These are phyloP conservation scores for Hetaerina americana DNA, from an alignment of 1,140 invertebrate species.

Conservation along the genomic window DNA sequence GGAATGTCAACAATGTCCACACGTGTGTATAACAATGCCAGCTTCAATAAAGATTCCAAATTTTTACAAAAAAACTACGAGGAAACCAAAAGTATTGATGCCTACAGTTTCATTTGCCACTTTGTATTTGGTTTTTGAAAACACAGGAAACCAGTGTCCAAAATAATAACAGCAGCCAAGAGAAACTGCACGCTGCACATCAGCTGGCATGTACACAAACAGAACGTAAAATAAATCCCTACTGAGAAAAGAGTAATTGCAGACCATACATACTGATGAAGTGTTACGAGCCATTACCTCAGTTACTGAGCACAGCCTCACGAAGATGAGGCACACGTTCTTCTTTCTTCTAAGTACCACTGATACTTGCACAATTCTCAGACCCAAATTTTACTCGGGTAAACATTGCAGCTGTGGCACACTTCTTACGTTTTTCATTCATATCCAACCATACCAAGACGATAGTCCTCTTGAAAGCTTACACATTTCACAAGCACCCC, in stretches of 20 bases:
- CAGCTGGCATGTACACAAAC: background rate
- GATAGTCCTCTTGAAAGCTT: background rate
- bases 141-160: background rate
- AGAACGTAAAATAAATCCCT: background rate
- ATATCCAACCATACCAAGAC: background rate
- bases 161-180: background rate
- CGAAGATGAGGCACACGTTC: background rate
- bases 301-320: background rate
- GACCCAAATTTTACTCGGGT: background rate
- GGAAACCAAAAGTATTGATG: background rate
- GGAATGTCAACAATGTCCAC: background rate
- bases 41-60: background rate
- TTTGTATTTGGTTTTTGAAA: background rate
- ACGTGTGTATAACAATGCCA: background rate
- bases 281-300: background rate
- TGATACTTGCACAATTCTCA: background rate
- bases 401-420: background rate
- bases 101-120: background rate
- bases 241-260: background rate
- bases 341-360: background rate
- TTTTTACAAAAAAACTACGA: background rate
- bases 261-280: too few species aligned
- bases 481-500: background rate
- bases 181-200: background rate
- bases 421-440: background rate